Conservation (phyloP, 1,140 invertebrate species). For the Philotrypesis tridentata region DNA sequence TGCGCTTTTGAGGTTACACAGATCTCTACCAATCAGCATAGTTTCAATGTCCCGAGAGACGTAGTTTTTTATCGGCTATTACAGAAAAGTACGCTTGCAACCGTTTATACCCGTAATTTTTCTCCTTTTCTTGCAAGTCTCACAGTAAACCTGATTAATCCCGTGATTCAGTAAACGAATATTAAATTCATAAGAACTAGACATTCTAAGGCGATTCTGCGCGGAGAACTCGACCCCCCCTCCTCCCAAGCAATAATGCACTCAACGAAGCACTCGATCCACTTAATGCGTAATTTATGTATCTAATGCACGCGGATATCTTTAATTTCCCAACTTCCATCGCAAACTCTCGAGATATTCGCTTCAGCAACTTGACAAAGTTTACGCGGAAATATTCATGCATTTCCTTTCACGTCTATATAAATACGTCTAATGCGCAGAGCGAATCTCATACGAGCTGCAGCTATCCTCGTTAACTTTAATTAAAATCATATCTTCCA, state of each 20-base stretch:
- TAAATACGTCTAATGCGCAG: not conserved
- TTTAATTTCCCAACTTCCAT: not conserved
- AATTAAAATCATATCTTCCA: not conserved
- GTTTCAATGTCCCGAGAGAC: no score
- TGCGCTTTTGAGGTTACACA: no score
- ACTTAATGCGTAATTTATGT: not conserved
- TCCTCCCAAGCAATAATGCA: not conserved
- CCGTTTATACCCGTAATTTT: no score
- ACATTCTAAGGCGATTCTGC: not conserved
- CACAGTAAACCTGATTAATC: no score
- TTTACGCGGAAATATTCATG: not conserved
- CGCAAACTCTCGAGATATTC: no score
- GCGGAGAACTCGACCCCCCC: not conserved
- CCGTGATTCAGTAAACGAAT: no score
- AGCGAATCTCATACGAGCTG: not conserved
- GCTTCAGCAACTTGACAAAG: not conserved
- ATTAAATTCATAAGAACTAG: not conserved
- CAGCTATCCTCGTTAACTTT: not conserved
- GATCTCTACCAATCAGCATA: no score
- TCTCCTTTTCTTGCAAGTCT: no score
- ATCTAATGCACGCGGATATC: not conserved
- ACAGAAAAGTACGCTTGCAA: no score
- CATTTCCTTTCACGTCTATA: not conserved
- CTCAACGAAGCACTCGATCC: not conserved
- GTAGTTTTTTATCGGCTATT: no score